Evolutionary conservation across 2,797 vertebrate species (phyloP).

Genomic region (Galaxias olidus): DNA sequence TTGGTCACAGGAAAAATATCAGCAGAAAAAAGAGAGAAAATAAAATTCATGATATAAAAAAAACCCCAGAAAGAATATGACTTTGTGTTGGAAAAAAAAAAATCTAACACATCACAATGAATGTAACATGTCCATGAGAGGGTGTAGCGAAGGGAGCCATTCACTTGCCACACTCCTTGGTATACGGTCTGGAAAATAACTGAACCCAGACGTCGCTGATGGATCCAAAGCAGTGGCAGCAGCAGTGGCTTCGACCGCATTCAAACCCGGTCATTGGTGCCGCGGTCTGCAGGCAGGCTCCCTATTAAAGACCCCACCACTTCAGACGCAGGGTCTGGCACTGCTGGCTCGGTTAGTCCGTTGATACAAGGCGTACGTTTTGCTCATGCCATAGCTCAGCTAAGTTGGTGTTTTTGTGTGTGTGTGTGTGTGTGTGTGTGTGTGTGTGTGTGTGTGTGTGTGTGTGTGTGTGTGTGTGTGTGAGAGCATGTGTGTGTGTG

Average conservation of each 20-base stretch:
- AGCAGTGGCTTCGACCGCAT: conserved; percentile 53
- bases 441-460: no score
- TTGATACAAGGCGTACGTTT: conserved; percentile 34
- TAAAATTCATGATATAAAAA: conserved; percentile 10
- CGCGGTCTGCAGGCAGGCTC: conserved; percentile 39
- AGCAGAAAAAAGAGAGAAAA: conserved; percentile 16
- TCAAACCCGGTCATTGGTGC: conserved; percentile 29
- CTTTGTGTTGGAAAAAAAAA: no score
- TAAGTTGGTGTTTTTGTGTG: no score
- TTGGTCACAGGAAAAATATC: conserved; percentile 13
- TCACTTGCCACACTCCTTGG: no score
- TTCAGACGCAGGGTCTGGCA: conserved; percentile 39
- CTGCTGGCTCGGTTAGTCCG: conserved; percentile 21
- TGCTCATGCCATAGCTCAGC: conserved; percentile 4
- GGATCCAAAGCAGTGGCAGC: conserved; percentile 21
- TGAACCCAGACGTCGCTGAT: no score
- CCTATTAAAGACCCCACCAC: conserved; percentile 52
- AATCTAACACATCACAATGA: no score
- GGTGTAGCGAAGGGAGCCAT: conserved; percentile 33
- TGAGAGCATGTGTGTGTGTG: no score
- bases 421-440: no score
- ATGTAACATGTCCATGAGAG: background rate
- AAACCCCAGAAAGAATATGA: no score
- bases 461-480: no score
- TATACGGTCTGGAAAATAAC: no score